Evolutionary conservation across 2,888 invertebrate species (phyloP).

Genomic region (Acleris cristana): DNA sequence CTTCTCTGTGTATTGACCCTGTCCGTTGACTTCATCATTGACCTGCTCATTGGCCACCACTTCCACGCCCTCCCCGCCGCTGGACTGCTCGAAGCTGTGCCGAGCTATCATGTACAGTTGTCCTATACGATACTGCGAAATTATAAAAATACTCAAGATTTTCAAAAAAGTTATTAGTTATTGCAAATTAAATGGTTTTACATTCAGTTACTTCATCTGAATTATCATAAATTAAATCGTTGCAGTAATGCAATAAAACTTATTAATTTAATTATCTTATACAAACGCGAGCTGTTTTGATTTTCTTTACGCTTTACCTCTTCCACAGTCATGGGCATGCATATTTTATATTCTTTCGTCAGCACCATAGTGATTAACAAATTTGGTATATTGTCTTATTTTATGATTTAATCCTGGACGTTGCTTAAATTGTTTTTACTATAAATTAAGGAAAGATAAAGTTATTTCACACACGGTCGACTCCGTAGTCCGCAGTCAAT

Average conservation of each 20-base stretch:
- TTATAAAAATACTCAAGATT: slow-evolving; percentile 20
- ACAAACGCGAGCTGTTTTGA: slow-evolving; percentile 7
- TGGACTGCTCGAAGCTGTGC: slow-evolving; percentile 95
- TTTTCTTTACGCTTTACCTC: slow-evolving; percentile 86
- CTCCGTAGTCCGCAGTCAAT: too few relatives aligned
- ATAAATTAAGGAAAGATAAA: too few relatives aligned
- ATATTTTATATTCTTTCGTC: slow-evolving; percentile 94
- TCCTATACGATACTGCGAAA: slow-evolving; percentile 91
- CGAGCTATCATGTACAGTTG: slow-evolving; percentile 98
- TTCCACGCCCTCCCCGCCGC: slow-evolving; percentile 95
- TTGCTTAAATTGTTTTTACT: too few relatives aligned
- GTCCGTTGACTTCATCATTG: slow-evolving; percentile 90
- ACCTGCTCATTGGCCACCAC: slow-evolving; percentile 93
- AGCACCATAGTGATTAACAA: slow-evolving; percentile 86
- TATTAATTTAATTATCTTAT: slow-evolving; percentile 14
- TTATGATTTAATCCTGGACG: neutral
- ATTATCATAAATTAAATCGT: neutral
- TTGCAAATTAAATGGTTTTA: neutral
- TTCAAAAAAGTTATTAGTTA: neutral
- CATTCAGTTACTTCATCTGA: neutral
- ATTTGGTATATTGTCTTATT: neutral
- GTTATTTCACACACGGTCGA: too few relatives aligned
- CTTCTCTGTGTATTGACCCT: slow-evolving; percentile 95
- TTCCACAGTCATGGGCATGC: slow-evolving; percentile 95
- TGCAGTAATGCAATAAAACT: neutral